These are phyloP conservation scores for Poeciliopsis paucimaculata DNA, from an alignment of 2,797 vertebrate genomes.

Conservation along the genomic window DNA sequence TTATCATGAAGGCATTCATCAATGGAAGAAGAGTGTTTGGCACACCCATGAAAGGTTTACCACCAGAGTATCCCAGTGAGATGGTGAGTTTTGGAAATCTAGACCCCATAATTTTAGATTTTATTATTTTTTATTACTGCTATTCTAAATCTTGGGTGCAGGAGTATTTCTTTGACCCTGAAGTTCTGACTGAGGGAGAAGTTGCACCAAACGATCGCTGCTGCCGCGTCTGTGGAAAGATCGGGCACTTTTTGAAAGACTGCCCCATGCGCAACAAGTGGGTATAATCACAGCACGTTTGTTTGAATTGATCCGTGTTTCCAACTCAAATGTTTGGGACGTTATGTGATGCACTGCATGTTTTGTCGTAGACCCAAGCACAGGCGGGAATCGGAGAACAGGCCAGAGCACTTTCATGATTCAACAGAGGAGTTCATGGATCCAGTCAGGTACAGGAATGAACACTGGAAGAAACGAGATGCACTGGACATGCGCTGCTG, in stretches of 20 bases:
- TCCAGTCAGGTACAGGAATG: slow-evolving; percentile 75
- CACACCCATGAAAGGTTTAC: slow-evolving; percentile 85
- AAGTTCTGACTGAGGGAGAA: slow-evolving; percentile 92
- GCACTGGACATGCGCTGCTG: slow-evolving; percentile 87
- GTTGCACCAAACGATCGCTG: slow-evolving; percentile 95
- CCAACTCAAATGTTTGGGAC: background rate
- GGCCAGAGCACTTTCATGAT: slow-evolving; percentile 68
- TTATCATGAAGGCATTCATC: slow-evolving; percentile 98
- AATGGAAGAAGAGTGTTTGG: slow-evolving; percentile 94
- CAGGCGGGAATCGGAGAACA: slow-evolving; percentile 77
- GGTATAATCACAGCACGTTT: slow-evolving; percentile 41
- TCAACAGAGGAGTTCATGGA: slow-evolving; percentile 75
- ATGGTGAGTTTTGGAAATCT: slow-evolving; percentile 82
- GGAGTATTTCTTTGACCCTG: slow-evolving; percentile 97
- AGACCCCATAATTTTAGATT: background rate
- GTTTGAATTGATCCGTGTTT: background rate
- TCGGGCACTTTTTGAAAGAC: slow-evolving; percentile 97
- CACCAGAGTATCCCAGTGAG: slow-evolving; percentile 84
- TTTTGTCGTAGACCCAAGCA: slow-evolving; percentile 78
- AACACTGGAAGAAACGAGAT: slow-evolving; percentile 85
- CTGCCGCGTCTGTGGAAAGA: slow-evolving; percentile 96
- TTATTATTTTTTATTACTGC: background rate
- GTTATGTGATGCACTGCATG: background rate
- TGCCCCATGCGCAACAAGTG: slow-evolving; percentile 93
- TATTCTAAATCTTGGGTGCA: slow-evolving; percentile 53